Evolutionary conservation across 2,888 invertebrate genomes (phyloP), one percentile per base, ranked within the genome.

Genomic region (Tenthredo mesomela): DNA sequence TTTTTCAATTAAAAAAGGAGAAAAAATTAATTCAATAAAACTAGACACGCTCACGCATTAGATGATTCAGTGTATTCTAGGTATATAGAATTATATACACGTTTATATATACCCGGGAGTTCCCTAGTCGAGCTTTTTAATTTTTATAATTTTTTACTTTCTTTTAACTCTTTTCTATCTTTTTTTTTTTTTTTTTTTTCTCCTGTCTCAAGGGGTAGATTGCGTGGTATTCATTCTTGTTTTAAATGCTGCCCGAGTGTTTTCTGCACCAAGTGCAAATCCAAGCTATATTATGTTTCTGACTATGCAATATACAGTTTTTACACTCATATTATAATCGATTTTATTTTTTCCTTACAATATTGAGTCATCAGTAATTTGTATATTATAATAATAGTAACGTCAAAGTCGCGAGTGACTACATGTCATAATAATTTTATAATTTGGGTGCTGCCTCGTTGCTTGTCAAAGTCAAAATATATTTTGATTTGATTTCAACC

Each of bases 401-500:
- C 18, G 21, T 21, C 9, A 61, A 29, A 61, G 10, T 25, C 25
- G 0, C 9, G 25, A 21, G 15, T 12, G 10, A 58, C 58, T 61
- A 12, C 21, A 3, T 10, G 21, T 21, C 25, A 15, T 25, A 25
- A 21, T 61, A 10, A 29, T 61, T 29, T 61, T 61, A 21, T 10
- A 25, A 54, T n/a, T 7, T 18, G n/a, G 54, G n/a, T 7, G 54
- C n/a, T n/a, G 7, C n/a, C 54, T 54, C 54, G 54, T 1, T 12
- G 18, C 67, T 67, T 7, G 33, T 33, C 67, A 67, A 67, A 67
- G 33, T 67, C 29, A 33, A 12, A 67, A 67, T 33, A 29, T 12
- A 73, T 73, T 73, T 73, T 73, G 43, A 73, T 73, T 73, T 43
- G 73, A 73, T 73, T 73, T 73, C 25, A 10, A 18, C 4, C 67